Evolutionary conservation across 2,797 vertebrate species (phyloP), one percentile per base, ranked within the genome.

Genomic region (Pipistrellus nathusii): DNA sequence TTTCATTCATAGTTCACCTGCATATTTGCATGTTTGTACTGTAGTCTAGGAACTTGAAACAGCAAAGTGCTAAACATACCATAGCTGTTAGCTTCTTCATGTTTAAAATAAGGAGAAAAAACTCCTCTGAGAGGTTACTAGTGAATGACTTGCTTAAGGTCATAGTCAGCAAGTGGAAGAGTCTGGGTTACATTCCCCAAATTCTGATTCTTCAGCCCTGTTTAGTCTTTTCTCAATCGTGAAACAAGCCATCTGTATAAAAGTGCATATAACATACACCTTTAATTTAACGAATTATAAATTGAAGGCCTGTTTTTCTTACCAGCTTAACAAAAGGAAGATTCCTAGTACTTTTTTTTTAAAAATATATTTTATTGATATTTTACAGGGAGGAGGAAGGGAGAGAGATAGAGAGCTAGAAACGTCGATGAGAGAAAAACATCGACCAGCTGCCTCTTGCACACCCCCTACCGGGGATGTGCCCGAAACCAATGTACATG

Each of bases 91-190:
- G 73, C 41, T 85, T 92, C 23, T 46, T 92, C 20, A 30, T 85
- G 15, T 82, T 38, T 82, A 84, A 94, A 94, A 88, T 57, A 75
- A 94, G 38, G 85, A 66, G 66, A 94, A 91, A 88, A 88, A 84
- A 66, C 69, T 89, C 15, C 55, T 84, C 20, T 84, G 66, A 93
- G 64, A 71, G 59, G 32, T 95, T 86, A 23, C 53, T 23, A 55
- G 53, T 55, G 92, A 90, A 85, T 93, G 82, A 66, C 68, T 94
- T 87, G 35, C 6, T 85, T 73, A 90, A 94, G 82, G 38, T 86
- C 75, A 83, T 18, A 85, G 55, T 90, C 14, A 85, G 59, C 83
- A 89, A 86, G 21, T 96, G 68, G 41, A 73, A 85, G 77, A 85
- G 44, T 87, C 35, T 77, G 72, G 27, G 27, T 91, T 94, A 76